Evolutionary conservation across 2,797 vertebrate genomes (phyloP).

Genomic region (Melanotaenia boesemani): DNA sequence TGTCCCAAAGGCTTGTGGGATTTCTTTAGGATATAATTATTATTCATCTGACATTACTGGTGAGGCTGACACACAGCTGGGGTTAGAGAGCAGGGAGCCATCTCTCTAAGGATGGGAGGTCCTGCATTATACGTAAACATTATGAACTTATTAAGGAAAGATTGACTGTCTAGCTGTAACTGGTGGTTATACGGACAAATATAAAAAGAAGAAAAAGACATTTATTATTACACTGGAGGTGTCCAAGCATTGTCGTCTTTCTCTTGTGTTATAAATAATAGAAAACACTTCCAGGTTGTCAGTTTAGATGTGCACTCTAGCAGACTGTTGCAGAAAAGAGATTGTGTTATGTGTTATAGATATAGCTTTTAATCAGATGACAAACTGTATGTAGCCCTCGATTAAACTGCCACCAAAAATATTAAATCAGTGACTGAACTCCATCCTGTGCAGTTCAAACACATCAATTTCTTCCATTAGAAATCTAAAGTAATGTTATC

Average conservation of each 20-base stretch:
- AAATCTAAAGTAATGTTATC: background rate
- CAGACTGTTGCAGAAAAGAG: conserved; percentile 3
- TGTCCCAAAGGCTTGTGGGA: conserved; percentile 34
- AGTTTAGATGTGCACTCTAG: conserved; percentile 25
- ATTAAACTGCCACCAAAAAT: background rate
- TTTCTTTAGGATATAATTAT: conserved; percentile 66
- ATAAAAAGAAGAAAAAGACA: conserved; percentile 29
- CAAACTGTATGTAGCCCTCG: background rate
- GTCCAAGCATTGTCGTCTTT: background rate
- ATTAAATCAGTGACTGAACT: conserved; percentile 3
- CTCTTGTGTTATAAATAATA: conserved; percentile 34
- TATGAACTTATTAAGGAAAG: conserved; percentile 36
- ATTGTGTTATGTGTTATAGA: background rate
- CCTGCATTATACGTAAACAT: conserved; percentile 44
- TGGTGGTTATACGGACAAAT: conserved; percentile 44
- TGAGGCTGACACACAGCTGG: conserved; percentile 71
- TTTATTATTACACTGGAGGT: conserved; percentile 25
- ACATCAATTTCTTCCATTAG: conserved; percentile 3
- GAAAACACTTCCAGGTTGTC: conserved; percentile 12
- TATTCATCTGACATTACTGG: conserved; percentile 69
- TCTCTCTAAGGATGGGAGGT: conserved; percentile 44
- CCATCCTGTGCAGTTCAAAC: background rate
- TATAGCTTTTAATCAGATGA: conserved; percentile 1
- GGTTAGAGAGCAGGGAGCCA: conserved; percentile 20
- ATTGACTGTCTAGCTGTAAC: conserved; percentile 22